Evolutionary conservation across 2,888 invertebrate species (phyloP).

Genomic region (Caenorhabditis imperialis): DNA sequence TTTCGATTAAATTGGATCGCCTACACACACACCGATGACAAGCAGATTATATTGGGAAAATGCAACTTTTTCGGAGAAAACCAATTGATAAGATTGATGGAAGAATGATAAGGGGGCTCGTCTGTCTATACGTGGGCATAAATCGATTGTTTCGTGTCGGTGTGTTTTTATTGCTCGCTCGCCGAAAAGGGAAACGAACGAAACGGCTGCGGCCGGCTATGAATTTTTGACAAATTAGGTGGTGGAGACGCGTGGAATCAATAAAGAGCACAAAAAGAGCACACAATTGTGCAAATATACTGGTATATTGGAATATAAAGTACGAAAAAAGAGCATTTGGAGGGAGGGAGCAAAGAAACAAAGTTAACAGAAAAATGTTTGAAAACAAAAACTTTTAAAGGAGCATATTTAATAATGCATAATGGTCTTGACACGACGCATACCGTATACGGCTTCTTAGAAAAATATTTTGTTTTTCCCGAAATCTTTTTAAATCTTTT

Average conservation of each 20-base stretch:
- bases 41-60: no score
- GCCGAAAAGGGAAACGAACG: conserved; percentile 1
- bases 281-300: conserved; percentile 33
- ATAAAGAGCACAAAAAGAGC: conserved; percentile 15
- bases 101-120: conserved; percentile 17
- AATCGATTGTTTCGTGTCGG: conserved; percentile 49
- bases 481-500: background rate
- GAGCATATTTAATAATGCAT: background rate
- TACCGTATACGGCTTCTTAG: no score
- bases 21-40: conserved; percentile 2
- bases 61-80: conserved; percentile 11
- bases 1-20: conserved; percentile 11
- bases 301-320: conserved; percentile 10
- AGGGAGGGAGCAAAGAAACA: no score
- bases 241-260: no score
- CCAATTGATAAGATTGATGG: no score
- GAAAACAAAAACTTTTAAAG: no score
- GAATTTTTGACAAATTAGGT: no score
- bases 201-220: background rate
- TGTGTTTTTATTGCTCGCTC: conserved; percentile 45
- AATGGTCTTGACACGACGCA: background rate
- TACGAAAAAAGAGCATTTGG: no score
- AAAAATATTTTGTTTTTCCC: background rate
- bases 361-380: no score
- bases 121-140: background rate